Evolutionary conservation across 2,113 vertebrate species (phyloP), one percentile per base, ranked within the genome.

Genomic region (Pollimyrus isidori): DNA sequence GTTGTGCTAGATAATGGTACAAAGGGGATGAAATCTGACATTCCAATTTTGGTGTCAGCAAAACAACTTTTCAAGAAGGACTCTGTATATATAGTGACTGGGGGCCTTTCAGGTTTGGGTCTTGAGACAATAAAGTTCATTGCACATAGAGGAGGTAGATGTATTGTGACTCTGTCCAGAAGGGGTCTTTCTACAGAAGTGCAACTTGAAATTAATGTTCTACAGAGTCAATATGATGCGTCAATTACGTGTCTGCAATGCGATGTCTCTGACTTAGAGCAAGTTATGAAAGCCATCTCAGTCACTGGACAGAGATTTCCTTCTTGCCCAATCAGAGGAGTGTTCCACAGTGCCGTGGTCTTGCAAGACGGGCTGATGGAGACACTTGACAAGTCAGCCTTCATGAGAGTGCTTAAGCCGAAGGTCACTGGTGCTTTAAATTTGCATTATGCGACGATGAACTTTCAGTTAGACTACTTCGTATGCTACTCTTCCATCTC

Each of bases 81-180:
- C 0, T 93, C 92, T 65, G 93, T 96, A 89, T 98, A 97, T 9
- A 89, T 98, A 2, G 96, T 98, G 21, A 94, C 93, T 0, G 97
- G 97, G 23, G 97, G 97, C 0, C 95, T 97, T n/a, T 96, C 97
- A 39, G 97, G 97, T 1, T 95, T 98, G 90, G 97, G 97, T n/a
- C 95, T 97, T 89, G 96, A 98, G 93, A 98, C 97, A 0, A 95
- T 98, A 58, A 97, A 95, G 91, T 98, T 97, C 91, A 96, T 98
- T 80, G 95, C 94, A 0, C n/a, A 92, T 46, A 96, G 96, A 2
- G 97, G 96, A 87, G 97, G 97, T 7, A 94, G 94, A 0, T 92
- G 90, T 69, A 95, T 97, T 90, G 95, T 93, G 26, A 95, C 97
- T 19, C 91, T 97, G n/a, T 97, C 96, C 88, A 95, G 96, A 92